Percentiles rank a stretch among this genome's conserved stretches.
Evolutionary conservation across 2,888 invertebrate species (phyloP).

Genomic region (Lamellibrachia columna): DNA sequence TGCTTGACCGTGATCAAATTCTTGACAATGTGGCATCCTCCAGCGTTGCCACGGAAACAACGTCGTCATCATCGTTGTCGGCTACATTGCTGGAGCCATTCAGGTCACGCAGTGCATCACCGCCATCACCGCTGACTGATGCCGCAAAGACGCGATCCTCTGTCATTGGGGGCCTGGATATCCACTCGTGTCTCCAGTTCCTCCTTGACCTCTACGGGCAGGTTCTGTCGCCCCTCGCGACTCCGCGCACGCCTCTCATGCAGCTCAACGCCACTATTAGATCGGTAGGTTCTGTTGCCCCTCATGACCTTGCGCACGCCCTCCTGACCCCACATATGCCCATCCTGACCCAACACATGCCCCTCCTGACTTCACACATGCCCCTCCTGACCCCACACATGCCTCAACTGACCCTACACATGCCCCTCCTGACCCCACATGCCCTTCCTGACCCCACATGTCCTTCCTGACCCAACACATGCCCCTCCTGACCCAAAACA

Average conservation of each 20-base stretch:
- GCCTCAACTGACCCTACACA: too few species aligned
- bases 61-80: not conserved
- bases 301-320: not conserved
- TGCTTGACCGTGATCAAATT: slow-evolving; percentile 24
- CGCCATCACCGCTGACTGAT: not conserved
- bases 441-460: too few species aligned
- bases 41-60: slow-evolving; percentile 18
- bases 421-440: too few species aligned
- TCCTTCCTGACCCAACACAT: too few species aligned
- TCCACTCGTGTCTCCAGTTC: slow-evolving; percentile 92
- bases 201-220: slow-evolving; percentile 89
- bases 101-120: not conserved
- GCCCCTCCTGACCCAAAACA: too few species aligned
- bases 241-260: slow-evolving; percentile 59
- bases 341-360: too few species aligned
- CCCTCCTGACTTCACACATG: too few species aligned
- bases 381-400: too few species aligned
- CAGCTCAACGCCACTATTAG: slow-evolving; percentile 65
- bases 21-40: not conserved
- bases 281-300: slow-evolving; percentile 65
- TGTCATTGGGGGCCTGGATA: slow-evolving; percentile 73
- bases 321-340: too few species aligned
- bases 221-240: slow-evolving; percentile 70
- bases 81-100: not conserved
- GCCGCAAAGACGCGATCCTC: not conserved